Conservation (phyloP, 2,113 vertebrate species). For the Tetrax tetrax region DNA sequence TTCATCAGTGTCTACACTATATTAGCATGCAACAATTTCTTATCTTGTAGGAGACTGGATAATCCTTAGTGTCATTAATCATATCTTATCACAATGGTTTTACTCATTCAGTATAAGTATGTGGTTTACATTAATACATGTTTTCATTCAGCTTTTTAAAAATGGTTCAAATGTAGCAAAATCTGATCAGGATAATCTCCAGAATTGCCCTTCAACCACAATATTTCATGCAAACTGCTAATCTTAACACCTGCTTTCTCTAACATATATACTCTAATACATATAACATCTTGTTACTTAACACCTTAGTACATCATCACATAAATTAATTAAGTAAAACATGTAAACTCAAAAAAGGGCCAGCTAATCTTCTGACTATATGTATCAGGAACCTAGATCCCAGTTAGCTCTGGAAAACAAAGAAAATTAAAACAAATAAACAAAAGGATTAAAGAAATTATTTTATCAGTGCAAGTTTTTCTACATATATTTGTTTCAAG, state of each 20-base stretch:
- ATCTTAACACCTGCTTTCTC: not conserved
- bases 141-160: not conserved
- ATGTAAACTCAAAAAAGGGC: not conserved
- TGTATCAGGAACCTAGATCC: not conserved
- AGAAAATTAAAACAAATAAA: not conserved
- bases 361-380: not conserved
- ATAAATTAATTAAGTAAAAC: not conserved
- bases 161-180: not conserved
- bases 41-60: not conserved
- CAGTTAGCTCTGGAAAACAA: not conserved
- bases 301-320: not conserved
- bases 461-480: not conserved
- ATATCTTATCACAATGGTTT: not conserved
- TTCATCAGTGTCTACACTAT: not conserved
- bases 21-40: not conserved
- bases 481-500: not conserved
- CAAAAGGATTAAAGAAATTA: not conserved
- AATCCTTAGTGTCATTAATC: not conserved
- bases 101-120: not conserved
- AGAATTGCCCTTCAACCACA: not conserved
- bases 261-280: no score
- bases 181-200: not conserved
- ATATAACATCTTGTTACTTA: not conserved
- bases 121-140: not conserved
- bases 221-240: not conserved